Evolutionary conservation across 2,113 vertebrate genomes (phyloP), one percentile per base, ranked within the genome.

Genomic region (Ameiurus melas): DNA sequence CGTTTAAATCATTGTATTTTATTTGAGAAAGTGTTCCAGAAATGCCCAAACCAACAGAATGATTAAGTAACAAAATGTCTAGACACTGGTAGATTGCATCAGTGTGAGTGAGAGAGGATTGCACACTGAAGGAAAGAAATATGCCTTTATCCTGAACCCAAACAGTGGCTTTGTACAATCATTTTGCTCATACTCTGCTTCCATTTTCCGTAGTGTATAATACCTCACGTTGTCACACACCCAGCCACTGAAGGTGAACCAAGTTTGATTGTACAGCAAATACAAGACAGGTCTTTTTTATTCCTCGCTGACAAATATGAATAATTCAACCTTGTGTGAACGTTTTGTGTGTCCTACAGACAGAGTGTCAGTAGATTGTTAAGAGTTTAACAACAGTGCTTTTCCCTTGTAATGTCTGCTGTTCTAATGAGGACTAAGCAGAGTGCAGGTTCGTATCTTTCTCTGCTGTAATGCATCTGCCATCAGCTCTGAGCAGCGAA

Each of bases 21-120:
- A 57, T 80, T 33, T 55, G 30, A 64, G 77, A 39, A 85, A 12
- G 22, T 30, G 64, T 58, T n/a, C 43, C 36, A 62, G 39, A 78
- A 62, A 78, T n/a, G 17, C 39, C 75, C 55, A 62, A 80, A 78
- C 1, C 36, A 78, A 86, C 43, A 78, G 10, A 30, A 55, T 83
- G 73, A 82, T 71, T 82, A 83, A 55, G 64, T 66, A 83, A 68
- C 25, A 51, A 55, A 71, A 43, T n/a, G 86, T 87, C 86, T 82
- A 87, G 86, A 87, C 79, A 25, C 36, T 82, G 86, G 64, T 71
- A 43, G 66, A 68, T 83, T 87, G 36, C 86, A 73, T 87, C 79
- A 87, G 86, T 36, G 62, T 27, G 25, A 33, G 85, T n/a, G 70
- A 81, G 57, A 87, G 64, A 33, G 80, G 66, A 71, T 58, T 71